Evolutionary conservation across 2,113 vertebrate species (phyloP), one percentile per base, ranked within the genome.

Genomic region (Talpa occidentalis): DNA sequence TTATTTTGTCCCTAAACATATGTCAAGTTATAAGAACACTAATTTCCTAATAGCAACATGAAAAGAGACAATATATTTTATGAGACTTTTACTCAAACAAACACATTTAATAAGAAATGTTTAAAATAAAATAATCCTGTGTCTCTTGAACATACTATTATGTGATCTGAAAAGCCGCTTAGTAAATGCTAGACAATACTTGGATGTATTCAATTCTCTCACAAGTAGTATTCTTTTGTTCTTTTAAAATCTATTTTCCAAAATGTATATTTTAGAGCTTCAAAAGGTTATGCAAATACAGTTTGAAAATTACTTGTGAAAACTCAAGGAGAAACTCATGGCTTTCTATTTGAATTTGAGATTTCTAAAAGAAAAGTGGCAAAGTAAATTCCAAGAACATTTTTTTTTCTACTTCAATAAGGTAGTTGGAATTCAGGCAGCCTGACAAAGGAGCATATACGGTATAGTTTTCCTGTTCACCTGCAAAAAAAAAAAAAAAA

Each of bases 261-360:
- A 91, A 87, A 94, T 74, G 56, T 35, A 26, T 37, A 54, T 32
- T 94, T 91, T 81, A 93, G 82, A 84, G 93, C 32, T 87, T 91
- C 44, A 93, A 89, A 78, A 74, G 14, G 19, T 87, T 87, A 88
- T 93, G 14, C 76, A 82, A 89, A 92, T 52, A 60, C 4, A 72
- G 42, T 47, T 90, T 78, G 30, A 95, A 79, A 88, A 86, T 24
- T 81, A 66, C 42, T 42, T 14, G 24, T 89, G 21, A 72, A 77
- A 76, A 60, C 28, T 78, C 56, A 52, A 5, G 26, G 40, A 92
- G 49, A 91, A 83, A 62, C 21, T 47, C 14, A 14, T 64, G 54
- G 1, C 2, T 78, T 90, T 83, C 22, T 47, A 30, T 87, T 92
- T 90, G 37, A 95, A 92, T 90, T 82, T 94, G 59, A 74, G 52